Evolutionary conservation across 2,888 invertebrate species (phyloP).

Genomic region (Callyntrura guangdongensis): DNA sequence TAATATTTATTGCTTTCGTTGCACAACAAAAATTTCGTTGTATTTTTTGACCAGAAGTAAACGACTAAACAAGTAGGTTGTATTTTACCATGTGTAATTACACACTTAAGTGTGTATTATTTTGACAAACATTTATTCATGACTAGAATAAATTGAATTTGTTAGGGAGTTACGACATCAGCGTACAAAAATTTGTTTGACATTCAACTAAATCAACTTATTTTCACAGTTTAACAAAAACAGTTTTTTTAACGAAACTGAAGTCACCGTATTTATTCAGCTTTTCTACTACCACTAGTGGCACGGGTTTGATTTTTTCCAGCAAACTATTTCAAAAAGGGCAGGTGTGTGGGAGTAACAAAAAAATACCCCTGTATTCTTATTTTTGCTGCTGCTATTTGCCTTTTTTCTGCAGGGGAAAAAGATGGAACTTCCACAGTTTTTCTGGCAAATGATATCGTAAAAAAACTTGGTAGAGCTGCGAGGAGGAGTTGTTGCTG

Average conservation of each 20-base stretch:
- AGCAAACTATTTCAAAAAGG: constrained; percentile 13
- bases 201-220: constrained; percentile 41
- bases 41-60: constrained; percentile 62
- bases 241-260: neutral
- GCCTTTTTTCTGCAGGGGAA: neutral
- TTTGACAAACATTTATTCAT: constrained; percentile 71
- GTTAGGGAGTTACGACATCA: neutral
- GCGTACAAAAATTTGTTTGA: neutral
- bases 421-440: constrained; percentile 67
- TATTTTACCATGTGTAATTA: constrained; percentile 28
- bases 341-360: constrained; percentile 66
- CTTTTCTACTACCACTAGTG: neutral
- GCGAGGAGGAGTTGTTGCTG: constrained; percentile 17
- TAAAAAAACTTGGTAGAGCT: neutral
- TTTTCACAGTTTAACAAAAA: constrained; percentile 38
- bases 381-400: constrained; percentile 64
- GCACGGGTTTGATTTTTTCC: neutral
- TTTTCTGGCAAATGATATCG: constrained; percentile 18
- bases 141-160: constrained; percentile 68
- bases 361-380: constrained; percentile 57
- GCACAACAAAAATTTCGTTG: neutral
- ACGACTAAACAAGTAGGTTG: constrained; percentile 42
- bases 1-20: constrained; percentile 12
- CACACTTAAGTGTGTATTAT: too few relatives aligned
- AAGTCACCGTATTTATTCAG: neutral